These are phyloP conservation scores for Apostichopus parvimensis DNA, from an alignment of 35 echinoderm and acorn worm species.

Conservation along the genomic window DNA sequence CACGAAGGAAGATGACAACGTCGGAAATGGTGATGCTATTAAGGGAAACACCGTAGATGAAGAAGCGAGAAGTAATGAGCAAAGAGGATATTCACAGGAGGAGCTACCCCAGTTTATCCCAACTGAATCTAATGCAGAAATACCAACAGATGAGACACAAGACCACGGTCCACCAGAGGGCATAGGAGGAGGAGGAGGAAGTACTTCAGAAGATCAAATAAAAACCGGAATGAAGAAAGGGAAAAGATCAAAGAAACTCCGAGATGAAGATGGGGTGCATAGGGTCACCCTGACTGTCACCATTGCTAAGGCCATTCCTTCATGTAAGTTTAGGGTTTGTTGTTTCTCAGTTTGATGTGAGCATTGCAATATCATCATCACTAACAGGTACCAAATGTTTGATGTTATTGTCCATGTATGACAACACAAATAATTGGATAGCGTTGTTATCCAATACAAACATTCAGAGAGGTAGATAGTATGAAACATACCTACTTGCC, in stretches of 20 bases:
- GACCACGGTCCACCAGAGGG: background rate
- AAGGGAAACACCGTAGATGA: background rate
- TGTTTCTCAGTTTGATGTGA: too few relatives aligned
- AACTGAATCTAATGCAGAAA: background rate
- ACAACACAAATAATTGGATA: constrained; percentile 1
- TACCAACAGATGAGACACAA: background rate
- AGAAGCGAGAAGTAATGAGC: background rate
- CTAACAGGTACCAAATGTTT: constrained; percentile 5
- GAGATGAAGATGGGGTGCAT: constrained; percentile 65
- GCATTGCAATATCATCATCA: constrained; percentile 24
- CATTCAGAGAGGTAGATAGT: too few relatives aligned
- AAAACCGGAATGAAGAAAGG: background rate
- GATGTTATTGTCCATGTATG: constrained; percentile 14
- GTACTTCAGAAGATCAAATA: background rate
- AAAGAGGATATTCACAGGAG: background rate
- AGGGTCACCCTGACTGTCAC: constrained; percentile 88
- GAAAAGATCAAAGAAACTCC: constrained; percentile 37
- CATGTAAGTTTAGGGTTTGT: background rate
- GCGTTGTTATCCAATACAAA: background rate
- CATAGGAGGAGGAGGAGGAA: background rate
- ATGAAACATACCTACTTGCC: too few relatives aligned
- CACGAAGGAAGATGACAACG: background rate
- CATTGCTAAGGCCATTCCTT: constrained; percentile 96
- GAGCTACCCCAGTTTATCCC: background rate
- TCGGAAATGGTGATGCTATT: background rate